Evolutionary conservation across 2,888 invertebrate species (phyloP).

Genomic region (Lepidocyrtoides sp.): DNA sequence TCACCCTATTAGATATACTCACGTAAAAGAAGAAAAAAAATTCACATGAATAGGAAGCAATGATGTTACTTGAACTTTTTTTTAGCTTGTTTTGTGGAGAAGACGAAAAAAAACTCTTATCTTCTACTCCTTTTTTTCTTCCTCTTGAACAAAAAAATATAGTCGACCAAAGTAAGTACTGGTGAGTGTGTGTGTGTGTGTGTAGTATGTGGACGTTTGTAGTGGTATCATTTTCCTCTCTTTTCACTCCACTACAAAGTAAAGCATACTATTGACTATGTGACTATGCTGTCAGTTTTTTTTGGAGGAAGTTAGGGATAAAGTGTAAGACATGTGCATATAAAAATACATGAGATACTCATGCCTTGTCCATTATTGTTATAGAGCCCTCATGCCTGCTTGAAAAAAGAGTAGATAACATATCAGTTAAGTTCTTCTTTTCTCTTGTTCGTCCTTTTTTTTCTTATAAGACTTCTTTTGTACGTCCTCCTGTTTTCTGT

Average conservation of each 20-base stretch:
- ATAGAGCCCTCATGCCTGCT: not conserved
- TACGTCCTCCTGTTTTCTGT: constrained; percentile 13
- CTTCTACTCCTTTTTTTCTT: constrained; percentile 24
- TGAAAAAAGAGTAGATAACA: constrained; percentile 60
- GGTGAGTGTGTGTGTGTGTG: not conserved
- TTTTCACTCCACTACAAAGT: constrained; percentile 7
- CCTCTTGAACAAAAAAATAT: not conserved
- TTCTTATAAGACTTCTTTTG: not conserved
- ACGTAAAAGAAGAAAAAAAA: too few species aligned
- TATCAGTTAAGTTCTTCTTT: constrained; percentile 29
- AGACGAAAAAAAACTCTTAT: constrained; percentile 58
- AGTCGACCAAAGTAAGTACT: constrained; percentile 21
- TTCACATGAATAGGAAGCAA: constrained; percentile 46
- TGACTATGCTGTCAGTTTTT: not conserved
- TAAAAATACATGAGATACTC: not conserved
- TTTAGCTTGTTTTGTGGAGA: constrained; percentile 31
- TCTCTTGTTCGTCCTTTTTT: constrained; percentile 6
- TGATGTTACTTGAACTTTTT: constrained; percentile 74
- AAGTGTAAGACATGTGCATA: not conserved
- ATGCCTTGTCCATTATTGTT: not conserved
- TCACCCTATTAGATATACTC: not conserved
- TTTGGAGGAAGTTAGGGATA: not conserved
- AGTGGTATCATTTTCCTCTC: constrained; percentile 50
- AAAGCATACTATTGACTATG: not conserved
- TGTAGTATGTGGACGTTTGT: constrained; percentile 39